Conservation (phyloP, 2,113 vertebrate species). For the Dinomys branickii region DNA sequence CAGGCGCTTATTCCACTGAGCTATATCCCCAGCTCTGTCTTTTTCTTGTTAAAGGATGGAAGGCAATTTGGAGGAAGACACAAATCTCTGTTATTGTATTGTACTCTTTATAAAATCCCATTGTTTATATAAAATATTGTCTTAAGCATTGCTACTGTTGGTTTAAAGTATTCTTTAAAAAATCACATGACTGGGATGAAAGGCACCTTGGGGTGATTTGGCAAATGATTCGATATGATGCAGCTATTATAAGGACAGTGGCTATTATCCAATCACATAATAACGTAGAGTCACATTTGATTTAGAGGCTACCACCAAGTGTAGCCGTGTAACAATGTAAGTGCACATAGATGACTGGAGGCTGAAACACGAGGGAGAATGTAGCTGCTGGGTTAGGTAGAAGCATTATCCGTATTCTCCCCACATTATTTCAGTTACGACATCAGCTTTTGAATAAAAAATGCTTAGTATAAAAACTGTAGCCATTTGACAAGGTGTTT, state of each 20-base stretch:
- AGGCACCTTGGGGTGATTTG: neutral
- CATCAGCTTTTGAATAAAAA: neutral
- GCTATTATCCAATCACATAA: neutral
- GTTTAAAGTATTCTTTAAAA: neutral
- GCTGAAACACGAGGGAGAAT: neutral
- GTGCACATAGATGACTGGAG: neutral
- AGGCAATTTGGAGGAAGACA: neutral
- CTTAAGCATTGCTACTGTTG: neutral
- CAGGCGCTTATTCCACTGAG: too few relatives aligned
- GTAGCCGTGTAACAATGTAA: neutral
- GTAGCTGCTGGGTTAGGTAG: neutral
- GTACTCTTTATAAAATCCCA: neutral
- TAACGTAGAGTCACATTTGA: neutral
- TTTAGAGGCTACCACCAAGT: neutral
- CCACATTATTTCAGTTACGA: neutral
- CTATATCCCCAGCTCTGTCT: too few relatives aligned
- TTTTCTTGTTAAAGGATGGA: neutral
- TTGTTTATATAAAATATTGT: neutral
- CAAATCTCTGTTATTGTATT: neutral
- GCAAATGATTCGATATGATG: neutral
- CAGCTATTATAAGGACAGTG: neutral
- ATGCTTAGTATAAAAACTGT: neutral
- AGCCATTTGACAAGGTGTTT: neutral
- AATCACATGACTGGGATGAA: neutral
- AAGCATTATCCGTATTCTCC: neutral